These are phyloP conservation scores for Leptinotarsa texana DNA, from an alignment of 1,140 invertebrate genomes.

Conservation along the genomic window DNA sequence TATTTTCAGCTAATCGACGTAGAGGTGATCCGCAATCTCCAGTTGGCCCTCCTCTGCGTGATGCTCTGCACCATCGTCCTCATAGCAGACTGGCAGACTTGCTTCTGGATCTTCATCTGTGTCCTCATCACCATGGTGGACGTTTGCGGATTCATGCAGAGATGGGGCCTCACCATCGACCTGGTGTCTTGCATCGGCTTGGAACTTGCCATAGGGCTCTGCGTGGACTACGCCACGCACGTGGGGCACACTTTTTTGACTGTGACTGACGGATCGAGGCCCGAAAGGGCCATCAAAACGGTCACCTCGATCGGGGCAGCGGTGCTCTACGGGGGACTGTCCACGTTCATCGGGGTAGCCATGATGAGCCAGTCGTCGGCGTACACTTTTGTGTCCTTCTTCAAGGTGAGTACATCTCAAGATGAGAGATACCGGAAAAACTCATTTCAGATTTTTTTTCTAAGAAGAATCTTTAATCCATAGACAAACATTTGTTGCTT, in stretches of 20 bases:
- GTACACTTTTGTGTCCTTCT: conserved; percentile 81
- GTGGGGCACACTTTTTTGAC: conserved; percentile 82
- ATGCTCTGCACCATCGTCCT: conserved; percentile 78
- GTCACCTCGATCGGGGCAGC: conserved; percentile 78
- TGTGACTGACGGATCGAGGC: conserved; percentile 59
- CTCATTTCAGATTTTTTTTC: too few relatives aligned
- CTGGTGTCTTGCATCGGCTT: conserved; percentile 83
- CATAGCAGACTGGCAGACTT: conserved; percentile 79
- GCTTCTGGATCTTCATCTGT: conserved; percentile 77
- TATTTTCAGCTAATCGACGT: conserved; percentile 64
- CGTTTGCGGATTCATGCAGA: conserved; percentile 80
- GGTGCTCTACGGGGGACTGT: conserved; percentile 79
- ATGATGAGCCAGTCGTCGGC: conserved; percentile 72
- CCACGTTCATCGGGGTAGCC: conserved; percentile 76
- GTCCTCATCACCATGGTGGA: conserved; percentile 78
- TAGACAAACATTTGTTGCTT: too few relatives aligned
- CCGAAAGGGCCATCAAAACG: conserved; percentile 68
- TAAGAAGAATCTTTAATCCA: too few relatives aligned
- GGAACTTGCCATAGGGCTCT: conserved; percentile 84
- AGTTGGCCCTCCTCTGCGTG: conserved; percentile 77
- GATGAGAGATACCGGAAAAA: too few relatives aligned
- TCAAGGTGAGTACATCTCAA: conserved; percentile 61
- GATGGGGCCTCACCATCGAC: conserved; percentile 82
- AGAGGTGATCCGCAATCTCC: conserved; percentile 79
- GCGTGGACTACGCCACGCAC: conserved; percentile 88